Percentiles rank a stretch among this genome's conserved stretches.
These are phyloP conservation scores for Limnephilus rhombicus DNA, from an alignment of 2,888 invertebrate species.

Conservation along the genomic window DNA sequence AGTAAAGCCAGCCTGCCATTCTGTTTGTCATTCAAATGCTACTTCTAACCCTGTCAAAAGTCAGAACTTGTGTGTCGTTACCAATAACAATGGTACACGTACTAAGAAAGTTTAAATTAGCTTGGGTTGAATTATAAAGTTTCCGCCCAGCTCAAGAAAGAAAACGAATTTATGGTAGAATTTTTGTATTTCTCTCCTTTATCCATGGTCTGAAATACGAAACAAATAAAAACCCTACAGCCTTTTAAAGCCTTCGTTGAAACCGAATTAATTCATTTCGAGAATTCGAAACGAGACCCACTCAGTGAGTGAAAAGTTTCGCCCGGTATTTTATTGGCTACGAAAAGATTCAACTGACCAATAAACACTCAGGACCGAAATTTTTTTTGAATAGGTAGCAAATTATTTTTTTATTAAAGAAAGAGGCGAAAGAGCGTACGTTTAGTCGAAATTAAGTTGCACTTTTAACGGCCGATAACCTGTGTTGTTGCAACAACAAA, in stretches of 20 bases:
- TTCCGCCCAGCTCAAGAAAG: not conserved
- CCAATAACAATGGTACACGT: slow-evolving; percentile 8
- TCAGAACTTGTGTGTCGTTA: not conserved
- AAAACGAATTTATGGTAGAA: not conserved
- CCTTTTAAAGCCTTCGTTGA: not conserved
- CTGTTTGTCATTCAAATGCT: slow-evolving; percentile 7
- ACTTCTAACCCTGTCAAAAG: not conserved
- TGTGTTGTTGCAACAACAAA: too few relatives aligned
- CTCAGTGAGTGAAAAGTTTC: not conserved
- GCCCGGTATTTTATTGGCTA: not conserved
- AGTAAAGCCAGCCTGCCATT: not conserved
- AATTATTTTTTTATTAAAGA: not conserved
- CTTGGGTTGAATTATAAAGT: not conserved
- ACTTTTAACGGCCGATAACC: too few relatives aligned
- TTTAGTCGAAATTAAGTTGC: too few relatives aligned
- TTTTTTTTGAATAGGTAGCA: not conserved
- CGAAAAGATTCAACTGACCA: not conserved
- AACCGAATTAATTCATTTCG: not conserved
- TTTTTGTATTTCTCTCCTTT: not conserved
- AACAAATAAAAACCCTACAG: not conserved
- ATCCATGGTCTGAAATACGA: not conserved
- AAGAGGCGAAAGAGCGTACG: too few relatives aligned
- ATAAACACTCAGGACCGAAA: not conserved
- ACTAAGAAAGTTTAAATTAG: not conserved
- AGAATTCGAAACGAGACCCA: not conserved